A percentile compares a stretch with the other conserved stretches of the same genome.
These are phyloP conservation scores for Metellina segmentata DNA, from an alignment of 2,888 invertebrate genomes.

Conservation along the genomic window DNA sequence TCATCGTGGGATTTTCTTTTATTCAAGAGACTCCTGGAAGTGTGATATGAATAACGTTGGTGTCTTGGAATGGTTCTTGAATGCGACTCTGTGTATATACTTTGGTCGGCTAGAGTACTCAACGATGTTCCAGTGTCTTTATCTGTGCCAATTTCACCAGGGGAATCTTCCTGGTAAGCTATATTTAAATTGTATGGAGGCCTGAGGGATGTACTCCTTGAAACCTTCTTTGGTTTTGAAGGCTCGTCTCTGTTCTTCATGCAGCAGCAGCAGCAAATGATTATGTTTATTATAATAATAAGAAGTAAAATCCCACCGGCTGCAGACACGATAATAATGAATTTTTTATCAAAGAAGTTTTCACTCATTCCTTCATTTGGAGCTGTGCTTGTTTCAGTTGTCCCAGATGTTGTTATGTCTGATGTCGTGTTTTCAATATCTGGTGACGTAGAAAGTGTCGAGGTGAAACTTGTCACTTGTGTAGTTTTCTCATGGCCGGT, in stretches of 20 bases:
- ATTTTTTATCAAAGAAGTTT: slow-evolving; percentile 28
- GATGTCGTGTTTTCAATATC: slow-evolving; percentile 5
- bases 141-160: not conserved
- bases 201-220: slow-evolving; percentile 22
- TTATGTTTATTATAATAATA: slow-evolving; percentile 50
- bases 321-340: slow-evolving; percentile 28
- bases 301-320: slow-evolving; percentile 40
- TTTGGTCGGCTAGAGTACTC: slow-evolving; percentile 18
- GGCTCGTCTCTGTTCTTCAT: slow-evolving; percentile 15
- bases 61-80: not conserved
- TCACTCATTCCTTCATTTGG: not conserved
- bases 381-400: not conserved
- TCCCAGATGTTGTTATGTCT: not conserved
- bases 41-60: slow-evolving; percentile 55
- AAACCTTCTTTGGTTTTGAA: not conserved
- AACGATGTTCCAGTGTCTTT: too few relatives aligned
- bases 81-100: not conserved
- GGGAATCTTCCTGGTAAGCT: slow-evolving; percentile 30
- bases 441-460: not conserved
- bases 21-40: slow-evolving; percentile 37
- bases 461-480: not conserved
- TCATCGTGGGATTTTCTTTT: not conserved
- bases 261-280: slow-evolving; percentile 50
- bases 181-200: slow-evolving; percentile 65
- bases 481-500: not conserved